These are phyloP conservation scores for Leuciscus waleckii DNA, from an alignment of 2,797 vertebrate genomes.

Conservation along the genomic window DNA sequence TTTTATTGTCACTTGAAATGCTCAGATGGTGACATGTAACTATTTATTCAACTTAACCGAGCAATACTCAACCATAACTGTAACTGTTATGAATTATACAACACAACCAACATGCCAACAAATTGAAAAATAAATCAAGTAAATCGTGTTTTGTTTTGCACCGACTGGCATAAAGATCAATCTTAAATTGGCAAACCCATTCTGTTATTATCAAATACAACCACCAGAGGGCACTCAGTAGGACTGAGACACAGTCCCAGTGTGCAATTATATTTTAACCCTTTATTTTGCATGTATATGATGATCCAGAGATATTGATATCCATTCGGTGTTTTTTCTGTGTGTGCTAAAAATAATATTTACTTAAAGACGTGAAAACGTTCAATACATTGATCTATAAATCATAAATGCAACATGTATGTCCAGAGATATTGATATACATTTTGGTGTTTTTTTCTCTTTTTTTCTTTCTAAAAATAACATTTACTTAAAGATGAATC, in stretches of 20 bases:
- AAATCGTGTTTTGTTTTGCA: slow-evolving; percentile 5
- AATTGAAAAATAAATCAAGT: slow-evolving; percentile 14
- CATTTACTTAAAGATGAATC: background rate
- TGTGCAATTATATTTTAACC: background rate
- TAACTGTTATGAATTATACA: background rate
- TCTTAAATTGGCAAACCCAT: background rate
- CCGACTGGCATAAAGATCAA: slow-evolving; percentile 6
- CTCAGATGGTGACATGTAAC: background rate
- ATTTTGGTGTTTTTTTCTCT: background rate
- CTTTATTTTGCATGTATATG: background rate
- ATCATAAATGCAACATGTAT: background rate
- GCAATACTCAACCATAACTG: background rate
- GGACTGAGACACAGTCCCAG: slow-evolving; percentile 45
- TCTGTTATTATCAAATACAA: background rate
- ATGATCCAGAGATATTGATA: background rate
- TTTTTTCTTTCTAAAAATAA: too few species aligned
- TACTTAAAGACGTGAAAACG: background rate
- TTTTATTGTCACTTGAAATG: slow-evolving; percentile 26
- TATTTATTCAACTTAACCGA: slow-evolving; percentile 10
- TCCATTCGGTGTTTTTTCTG: background rate
- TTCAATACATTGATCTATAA: background rate
- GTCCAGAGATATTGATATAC: background rate
- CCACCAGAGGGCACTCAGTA: slow-evolving; percentile 72
- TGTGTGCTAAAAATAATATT: background rate
- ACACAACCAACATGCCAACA: background rate